Conservation (phyloP, 2,888 invertebrate species). For the Drosophila yooni region DNA sequence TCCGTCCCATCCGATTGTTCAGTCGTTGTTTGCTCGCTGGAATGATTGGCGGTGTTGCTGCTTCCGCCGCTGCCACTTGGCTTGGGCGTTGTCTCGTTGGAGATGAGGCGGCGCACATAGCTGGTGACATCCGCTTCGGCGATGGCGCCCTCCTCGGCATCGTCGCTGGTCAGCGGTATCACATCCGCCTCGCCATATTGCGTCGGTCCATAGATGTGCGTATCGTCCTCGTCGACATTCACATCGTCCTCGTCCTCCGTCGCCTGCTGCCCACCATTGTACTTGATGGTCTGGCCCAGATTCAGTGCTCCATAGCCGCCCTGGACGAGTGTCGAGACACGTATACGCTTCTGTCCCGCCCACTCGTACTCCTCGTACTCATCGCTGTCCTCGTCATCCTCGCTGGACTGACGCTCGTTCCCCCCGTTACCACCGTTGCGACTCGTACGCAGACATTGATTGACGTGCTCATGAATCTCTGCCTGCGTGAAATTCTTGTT, state of each 20-base stretch:
- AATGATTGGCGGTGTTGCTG: constrained; percentile 35
- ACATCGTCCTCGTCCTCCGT: constrained; percentile 89
- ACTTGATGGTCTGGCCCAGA: constrained; percentile 81
- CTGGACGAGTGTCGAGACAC: constrained; percentile 89
- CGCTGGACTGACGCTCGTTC: constrained; percentile 84
- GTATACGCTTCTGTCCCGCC: constrained; percentile 94
- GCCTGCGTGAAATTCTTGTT: constrained; percentile 89
- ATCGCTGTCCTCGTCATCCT: constrained; percentile 89
- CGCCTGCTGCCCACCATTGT: constrained; percentile 60
- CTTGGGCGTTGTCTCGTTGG: constrained; percentile 51
- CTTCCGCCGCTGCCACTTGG: constrained; percentile 21
- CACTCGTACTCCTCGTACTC: constrained; percentile 94
- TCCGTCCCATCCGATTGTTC: constrained; percentile 19
- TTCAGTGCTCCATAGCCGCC: constrained; percentile 87
- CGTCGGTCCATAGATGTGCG: constrained; percentile 92
- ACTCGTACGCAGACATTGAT: constrained; percentile 87
- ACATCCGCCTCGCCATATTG: constrained; percentile 93
- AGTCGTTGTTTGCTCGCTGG: constrained; percentile 40
- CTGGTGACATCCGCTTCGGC: constrained; percentile 78
- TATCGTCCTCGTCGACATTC: constrained; percentile 94
- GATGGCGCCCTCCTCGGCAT: constrained; percentile 83
- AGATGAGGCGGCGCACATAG: constrained; percentile 83
- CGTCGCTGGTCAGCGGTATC: constrained; percentile 85
- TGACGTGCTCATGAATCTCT: constrained; percentile 90
- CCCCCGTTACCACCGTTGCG: constrained; percentile 74